Conservation (phyloP, 37 sponge, comb jelly and placozoan genomes). For the Diacarnus erythraeanus region DNA sequence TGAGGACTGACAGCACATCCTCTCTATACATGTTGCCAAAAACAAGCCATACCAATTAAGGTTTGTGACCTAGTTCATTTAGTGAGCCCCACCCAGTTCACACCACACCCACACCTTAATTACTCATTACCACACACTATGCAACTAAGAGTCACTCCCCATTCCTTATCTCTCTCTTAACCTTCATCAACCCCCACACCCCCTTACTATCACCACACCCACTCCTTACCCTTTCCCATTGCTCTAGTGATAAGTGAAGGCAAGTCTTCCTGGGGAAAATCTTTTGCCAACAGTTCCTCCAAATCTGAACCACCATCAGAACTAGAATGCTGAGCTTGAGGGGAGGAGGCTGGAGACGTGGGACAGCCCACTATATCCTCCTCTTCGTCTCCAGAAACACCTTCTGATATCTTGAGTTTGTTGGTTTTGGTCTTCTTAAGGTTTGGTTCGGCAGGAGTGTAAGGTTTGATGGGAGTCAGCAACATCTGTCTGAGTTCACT, state of each 20-base stretch:
- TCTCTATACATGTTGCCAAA: no score
- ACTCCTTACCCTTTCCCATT: conserved; percentile 62
- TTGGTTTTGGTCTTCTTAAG: background rate
- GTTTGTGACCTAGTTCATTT: no score
- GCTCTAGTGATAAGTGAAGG: conserved; percentile 64
- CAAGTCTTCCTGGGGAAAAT: conserved; percentile 58
- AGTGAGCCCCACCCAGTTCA: no score
- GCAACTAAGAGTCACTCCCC: no score
- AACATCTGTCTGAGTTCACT: conserved; percentile 57
- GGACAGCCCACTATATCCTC: conserved; percentile 25
- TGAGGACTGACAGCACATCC: no score
- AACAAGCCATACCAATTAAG: no score
- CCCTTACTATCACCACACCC: background rate
- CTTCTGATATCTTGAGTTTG: background rate
- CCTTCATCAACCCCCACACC: background rate
- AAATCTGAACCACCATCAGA: conserved; percentile 40
- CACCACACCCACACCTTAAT: no score
- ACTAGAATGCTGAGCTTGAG: conserved; percentile 37
- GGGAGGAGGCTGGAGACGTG: conserved; percentile 7
- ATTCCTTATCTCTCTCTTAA: no score
- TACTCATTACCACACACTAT: no score
- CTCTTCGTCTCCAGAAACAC: conserved; percentile 31
- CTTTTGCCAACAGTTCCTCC: conserved; percentile 52
- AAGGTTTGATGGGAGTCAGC: conserved; percentile 74
- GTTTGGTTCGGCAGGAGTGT: background rate